Conservation (phyloP, 1,140 invertebrate genomes). For the Anastrepha obliqua region DNA sequence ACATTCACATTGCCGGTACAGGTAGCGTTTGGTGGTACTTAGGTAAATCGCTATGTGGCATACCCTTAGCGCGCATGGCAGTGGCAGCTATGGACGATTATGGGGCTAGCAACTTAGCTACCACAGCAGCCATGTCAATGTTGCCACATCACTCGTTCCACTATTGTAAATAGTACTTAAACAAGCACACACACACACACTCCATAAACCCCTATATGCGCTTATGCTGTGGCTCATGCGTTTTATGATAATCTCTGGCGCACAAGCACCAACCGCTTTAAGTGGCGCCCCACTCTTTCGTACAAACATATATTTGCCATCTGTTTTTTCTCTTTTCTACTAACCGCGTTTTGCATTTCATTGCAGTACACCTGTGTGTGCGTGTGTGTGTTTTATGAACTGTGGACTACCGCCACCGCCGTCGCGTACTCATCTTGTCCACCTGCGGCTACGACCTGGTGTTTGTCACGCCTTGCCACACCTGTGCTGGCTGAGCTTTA, state of each 20-base stretch:
- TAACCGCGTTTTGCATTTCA: constrained; percentile 5
- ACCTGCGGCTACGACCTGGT: constrained; percentile 18
- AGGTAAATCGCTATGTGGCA: too few species aligned
- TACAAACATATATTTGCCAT: neutral
- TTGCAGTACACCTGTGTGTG: neutral
- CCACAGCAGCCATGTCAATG: neutral
- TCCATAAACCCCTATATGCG: too few species aligned
- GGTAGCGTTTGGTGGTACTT: neutral
- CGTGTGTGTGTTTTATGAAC: neutral
- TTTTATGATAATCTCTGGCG: constrained; percentile 17
- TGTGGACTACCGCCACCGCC: neutral
- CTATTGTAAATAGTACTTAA: neutral
- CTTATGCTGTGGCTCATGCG: neutral
- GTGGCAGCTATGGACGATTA: constrained; percentile 23
- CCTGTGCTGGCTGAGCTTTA: neutral
- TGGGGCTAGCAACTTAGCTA: neutral
- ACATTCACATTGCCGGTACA: neutral
- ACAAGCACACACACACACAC: neutral
- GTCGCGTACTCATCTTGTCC: constrained; percentile 8
- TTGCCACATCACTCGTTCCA: constrained; percentile 23
- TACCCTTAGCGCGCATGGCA: neutral
- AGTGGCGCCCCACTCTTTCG: neutral
- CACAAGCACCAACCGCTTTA: neutral
- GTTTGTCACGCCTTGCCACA: constrained; percentile 23
- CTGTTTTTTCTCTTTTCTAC: neutral